These are phyloP conservation scores for Brachypalpus laphriformis DNA, from an alignment of 2,888 invertebrate genomes.

Conservation along the genomic window DNA sequence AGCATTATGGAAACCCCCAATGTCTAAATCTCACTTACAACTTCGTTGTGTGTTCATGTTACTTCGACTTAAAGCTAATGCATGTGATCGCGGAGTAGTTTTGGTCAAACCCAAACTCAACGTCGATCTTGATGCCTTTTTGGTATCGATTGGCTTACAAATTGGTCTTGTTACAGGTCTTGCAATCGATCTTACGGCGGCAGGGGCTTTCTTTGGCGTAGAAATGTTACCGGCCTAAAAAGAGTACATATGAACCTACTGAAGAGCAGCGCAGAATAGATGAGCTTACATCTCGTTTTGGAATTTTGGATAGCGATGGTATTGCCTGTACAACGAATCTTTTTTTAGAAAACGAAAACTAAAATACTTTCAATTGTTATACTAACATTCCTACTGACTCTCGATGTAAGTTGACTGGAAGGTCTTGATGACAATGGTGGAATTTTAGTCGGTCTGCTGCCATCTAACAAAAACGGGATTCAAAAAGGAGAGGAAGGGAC, in stretches of 20 bases:
- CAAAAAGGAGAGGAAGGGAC: neutral
- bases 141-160: neutral
- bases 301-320: constrained; percentile 52
- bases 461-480: constrained; percentile 10
- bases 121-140: constrained; percentile 14
- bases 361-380: neutral
- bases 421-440: neutral
- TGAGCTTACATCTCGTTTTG: constrained; percentile 17
- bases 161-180: neutral
- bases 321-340: neutral
- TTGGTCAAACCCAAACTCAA: neutral
- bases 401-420: neutral
- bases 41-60: neutral
- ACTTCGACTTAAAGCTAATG: constrained; percentile 18
- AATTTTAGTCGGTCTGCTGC: neutral
- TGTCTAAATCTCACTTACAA: neutral
- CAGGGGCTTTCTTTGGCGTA: neutral
- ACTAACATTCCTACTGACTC: neutral
- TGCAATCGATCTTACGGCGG: neutral
- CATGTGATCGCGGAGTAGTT: neutral
- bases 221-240: neutral
- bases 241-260: too few relatives aligned
- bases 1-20: too few relatives aligned
- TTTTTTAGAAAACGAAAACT: too few relatives aligned
- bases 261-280: too few relatives aligned